A percentile compares a stretch with the other conserved stretches of the same genome.
phyloP scores from a whole-genome alignment of 2,888 invertebrate genomes.

The Amiota communis region DNA sequence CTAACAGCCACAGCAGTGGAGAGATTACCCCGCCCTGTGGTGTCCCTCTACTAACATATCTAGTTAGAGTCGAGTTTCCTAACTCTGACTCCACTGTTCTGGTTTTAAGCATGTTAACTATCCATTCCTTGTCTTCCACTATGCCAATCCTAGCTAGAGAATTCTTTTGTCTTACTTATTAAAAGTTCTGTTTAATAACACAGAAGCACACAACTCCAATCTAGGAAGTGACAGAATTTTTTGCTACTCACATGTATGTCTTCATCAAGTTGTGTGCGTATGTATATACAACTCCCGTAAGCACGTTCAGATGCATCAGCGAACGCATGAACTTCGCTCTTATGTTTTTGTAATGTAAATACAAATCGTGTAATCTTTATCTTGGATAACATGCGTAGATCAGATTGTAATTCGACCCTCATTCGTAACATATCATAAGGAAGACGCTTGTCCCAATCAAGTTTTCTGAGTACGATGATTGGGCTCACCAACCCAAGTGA shows the following conservation, averaged over 20 bases:
- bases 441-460: not conserved
- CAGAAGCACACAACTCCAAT: not conserved
- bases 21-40: too few species aligned
- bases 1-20: too few species aligned
- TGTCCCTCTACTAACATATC: too few species aligned
- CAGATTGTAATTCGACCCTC: not conserved
- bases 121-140: too few species aligned
- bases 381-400: not conserved
- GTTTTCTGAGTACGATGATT: not conserved
- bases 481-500: not conserved
- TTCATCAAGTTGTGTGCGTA: not conserved
- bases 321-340: slow-evolving; percentile 3
- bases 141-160: too few species aligned
- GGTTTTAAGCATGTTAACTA: too few species aligned
- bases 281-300: not conserved
- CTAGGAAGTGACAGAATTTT: not conserved
- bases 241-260: not conserved
- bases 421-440: not conserved
- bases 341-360: not conserved
- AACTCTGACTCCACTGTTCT: too few species aligned
- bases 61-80: too few species aligned
- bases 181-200: not conserved
- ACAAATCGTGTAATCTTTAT: not conserved
- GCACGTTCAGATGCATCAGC: not conserved
- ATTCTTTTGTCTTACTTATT: not conserved